Conservation (phyloP, 2,888 invertebrate genomes). For the Willowsia nigromaculata region DNA sequence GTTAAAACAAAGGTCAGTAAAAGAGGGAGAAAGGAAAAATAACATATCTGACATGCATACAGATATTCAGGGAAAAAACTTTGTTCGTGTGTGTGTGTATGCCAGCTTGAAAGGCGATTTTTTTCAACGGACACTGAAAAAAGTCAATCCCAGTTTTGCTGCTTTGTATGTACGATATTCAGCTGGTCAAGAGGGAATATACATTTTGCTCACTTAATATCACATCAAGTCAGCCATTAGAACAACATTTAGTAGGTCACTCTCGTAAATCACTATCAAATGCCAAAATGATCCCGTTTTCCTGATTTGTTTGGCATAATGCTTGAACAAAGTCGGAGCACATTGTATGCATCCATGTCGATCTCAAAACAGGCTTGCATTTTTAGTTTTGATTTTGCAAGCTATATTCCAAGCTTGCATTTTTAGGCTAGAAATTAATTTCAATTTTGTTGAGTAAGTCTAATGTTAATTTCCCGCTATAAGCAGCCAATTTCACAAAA, state of each 20-base stretch:
- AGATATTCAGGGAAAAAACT: constrained; percentile 2
- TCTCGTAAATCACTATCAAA: constrained; percentile 68
- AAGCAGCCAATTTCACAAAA: too few relatives aligned
- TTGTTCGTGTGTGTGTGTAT: neutral
- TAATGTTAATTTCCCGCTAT: too few relatives aligned
- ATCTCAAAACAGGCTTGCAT: neutral
- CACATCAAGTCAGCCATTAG: constrained; percentile 60
- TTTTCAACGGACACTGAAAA: neutral
- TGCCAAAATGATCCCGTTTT: constrained; percentile 69
- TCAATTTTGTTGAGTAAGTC: too few relatives aligned
- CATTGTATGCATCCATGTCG: neutral
- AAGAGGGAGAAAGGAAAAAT: constrained; percentile 9
- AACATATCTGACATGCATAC: constrained; percentile 44
- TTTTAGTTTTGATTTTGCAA: neutral
- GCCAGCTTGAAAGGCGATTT: neutral
- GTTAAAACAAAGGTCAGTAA: constrained; percentile 66
- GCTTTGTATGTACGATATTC: neutral
- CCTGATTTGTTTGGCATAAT: constrained; percentile 42
- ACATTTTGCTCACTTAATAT: constrained; percentile 60
- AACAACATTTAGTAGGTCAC: constrained; percentile 61
- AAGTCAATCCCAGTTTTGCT: neutral
- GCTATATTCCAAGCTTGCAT: too few relatives aligned
- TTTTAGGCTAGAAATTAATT: too few relatives aligned
- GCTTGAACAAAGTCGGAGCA: neutral
- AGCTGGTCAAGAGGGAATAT: neutral